Base-by-base conservation (phyloP, 2,797 vertebrate species). In the Jordanella pulchra region DNA sequence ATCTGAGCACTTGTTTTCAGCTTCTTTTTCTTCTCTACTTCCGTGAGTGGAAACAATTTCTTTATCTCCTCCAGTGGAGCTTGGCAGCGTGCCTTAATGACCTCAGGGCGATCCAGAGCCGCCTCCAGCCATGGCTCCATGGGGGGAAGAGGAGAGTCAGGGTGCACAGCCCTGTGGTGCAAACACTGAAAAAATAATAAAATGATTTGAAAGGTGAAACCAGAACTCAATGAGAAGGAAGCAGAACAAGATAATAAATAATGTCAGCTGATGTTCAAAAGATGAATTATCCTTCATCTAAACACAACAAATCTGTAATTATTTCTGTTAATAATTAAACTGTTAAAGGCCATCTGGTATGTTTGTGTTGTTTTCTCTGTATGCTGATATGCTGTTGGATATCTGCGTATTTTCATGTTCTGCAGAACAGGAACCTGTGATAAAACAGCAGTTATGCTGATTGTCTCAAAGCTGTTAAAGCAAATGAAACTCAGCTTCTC, bases 1-100 rank as follows among this genome's bases (percentile, higher is more conserved):
- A 99, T 89, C 79, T 97, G 93, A 82, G 96, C 96, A 17, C 95
- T 97, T 27, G 97, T 97, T 85, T 94, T 95, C 42, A 93, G 92
- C 70, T 95, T 94, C 91, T 97, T 99, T 86, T 92, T 97, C 92
- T 96, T 97, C 87, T 90, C 79, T 77, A 94, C 95, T 85, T 95
- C 95, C 42, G 93, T 96, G 63, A 99, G 94, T 42, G 96, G 95
- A 76, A 99, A 99, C 58, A 89, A 88, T 61, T 78, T 92, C 89
- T 96, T 97, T 75, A 98, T 63, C 90, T 95, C 93, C 79, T 94
- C 92, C 56, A 99, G 93, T 27, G 95, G 80, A 77, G 68, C 89
- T 72, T 86, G 89, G 90, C 96, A 96, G 42, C 86, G 92, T 32
- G 93, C 89, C 53, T 82, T 89, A 47, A 99, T 91, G 27, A 94